Conservation (phyloP, 2,888 invertebrate genomes). For the Diploptera punctata region DNA sequence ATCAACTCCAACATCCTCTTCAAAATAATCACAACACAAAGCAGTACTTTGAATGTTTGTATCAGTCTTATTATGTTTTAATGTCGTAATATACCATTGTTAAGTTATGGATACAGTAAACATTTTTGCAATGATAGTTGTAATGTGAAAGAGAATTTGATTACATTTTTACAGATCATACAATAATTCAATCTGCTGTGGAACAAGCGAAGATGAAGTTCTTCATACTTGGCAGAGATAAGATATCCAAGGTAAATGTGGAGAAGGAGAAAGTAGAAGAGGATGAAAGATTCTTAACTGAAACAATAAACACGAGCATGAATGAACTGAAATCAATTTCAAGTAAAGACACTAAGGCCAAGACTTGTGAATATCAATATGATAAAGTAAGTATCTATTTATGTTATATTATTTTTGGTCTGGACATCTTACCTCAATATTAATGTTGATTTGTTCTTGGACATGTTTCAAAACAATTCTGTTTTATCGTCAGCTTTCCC, state of each 20-base stretch:
- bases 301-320: constrained; percentile 45
- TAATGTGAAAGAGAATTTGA: too few relatives aligned
- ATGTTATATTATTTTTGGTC: too few relatives aligned
- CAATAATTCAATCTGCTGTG: constrained; percentile 62
- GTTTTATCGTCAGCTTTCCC: too few relatives aligned
- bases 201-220: constrained; percentile 68
- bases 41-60: too few relatives aligned
- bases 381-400: constrained; percentile 41
- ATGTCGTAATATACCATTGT: too few relatives aligned
- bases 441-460: too few relatives aligned
- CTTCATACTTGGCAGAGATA: constrained; percentile 49
- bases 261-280: constrained; percentile 17
- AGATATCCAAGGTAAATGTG: not conserved
- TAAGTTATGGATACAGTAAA: too few relatives aligned
- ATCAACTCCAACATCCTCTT: too few relatives aligned
- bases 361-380: constrained; percentile 28
- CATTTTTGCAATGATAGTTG: not conserved
- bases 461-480: too few relatives aligned
- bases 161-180: constrained; percentile 53
- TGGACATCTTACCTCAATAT: too few relatives aligned
- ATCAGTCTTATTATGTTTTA: too few relatives aligned
- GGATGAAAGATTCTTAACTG: constrained; percentile 10
- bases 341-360: constrained; percentile 40
- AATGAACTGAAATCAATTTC: constrained; percentile 47
- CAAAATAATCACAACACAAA: too few relatives aligned